Evolutionary conservation across 2,797 vertebrate genomes (phyloP), one percentile per base, ranked within the genome.

Genomic region (Periophthalmus magnuspinnatus): DNA sequence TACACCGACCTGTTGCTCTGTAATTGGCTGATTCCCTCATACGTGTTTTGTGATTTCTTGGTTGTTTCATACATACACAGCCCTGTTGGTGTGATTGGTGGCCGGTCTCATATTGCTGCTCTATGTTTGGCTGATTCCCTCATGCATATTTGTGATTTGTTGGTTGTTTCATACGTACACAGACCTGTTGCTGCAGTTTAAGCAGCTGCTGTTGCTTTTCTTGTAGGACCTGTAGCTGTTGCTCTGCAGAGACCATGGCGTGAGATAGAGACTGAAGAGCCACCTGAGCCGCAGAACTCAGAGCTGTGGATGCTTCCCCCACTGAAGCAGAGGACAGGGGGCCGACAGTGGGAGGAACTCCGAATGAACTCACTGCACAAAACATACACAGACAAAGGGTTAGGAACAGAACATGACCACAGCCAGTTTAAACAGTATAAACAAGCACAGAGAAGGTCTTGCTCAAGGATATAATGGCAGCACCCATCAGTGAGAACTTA

Each of bases 151-250:
- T 21, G 50, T n/a, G 50, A n/a, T n/a, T 19, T 48, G 17, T 21
- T 16, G 41, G 41, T 28, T 22, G 50, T 69, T 38, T 72, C 5
- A 28, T 6, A 69, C 19, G 16, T 14, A 22, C 50, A 71, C 47
- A 36, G 5, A 99, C 98, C 98, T 99, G 98, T 91, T 99, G 97
- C 93, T 99, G 98, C 91, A 99, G 96, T 92, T 99, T 99, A 82
- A 99, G 93, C 88, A 99, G 95, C 90, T 99, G 98, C 93, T 99
- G 98, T 81, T 99, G 98, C 89, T 99, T 99, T 93, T 99, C 98
- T 95, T 99, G 98, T 87, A 99, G 94, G 86, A 99, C 98, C 93
- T 99, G 98, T 69, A 99, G 95, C 95, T 99, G 98, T 91, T 99
- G 98, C 92, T 99, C 98, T 3, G 98, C 98, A 75, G 98, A 99